A percentile compares a stretch with the other conserved stretches of the same genome.
phyloP scores from a whole-genome alignment of 2,797 vertebrate species.

The Microctenopoma steveboyesi region DNA sequence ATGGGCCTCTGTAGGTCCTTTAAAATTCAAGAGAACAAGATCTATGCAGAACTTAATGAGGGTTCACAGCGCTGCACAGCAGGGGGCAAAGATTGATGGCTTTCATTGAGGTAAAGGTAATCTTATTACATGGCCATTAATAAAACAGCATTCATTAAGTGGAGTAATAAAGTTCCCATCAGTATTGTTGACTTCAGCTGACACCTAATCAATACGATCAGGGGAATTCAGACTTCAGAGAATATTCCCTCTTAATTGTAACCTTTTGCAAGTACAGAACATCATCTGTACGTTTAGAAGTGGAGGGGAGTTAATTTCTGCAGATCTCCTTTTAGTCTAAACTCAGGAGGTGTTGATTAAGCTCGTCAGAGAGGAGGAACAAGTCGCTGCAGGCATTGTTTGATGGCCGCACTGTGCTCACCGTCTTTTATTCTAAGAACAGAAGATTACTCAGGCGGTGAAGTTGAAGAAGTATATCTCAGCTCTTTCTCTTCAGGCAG shows the following conservation, averaged over 20 bases:
- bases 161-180: slow-evolving; percentile 78
- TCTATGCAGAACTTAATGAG: slow-evolving; percentile 66
- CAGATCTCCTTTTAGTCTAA: background rate
- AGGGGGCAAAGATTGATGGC: slow-evolving; percentile 74
- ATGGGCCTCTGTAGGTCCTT: slow-evolving; percentile 2
- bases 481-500: slow-evolving; percentile 26
- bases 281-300: slow-evolving; percentile 6
- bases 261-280: slow-evolving; percentile 37
- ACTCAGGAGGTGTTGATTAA: slow-evolving; percentile 30
- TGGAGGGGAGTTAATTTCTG: slow-evolving; percentile 4
- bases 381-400: slow-evolving; percentile 23
- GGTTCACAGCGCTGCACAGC: slow-evolving; percentile 58
- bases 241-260: slow-evolving; percentile 44
- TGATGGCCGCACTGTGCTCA: background rate
- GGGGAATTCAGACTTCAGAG: slow-evolving; percentile 53
- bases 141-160: slow-evolving; percentile 85
- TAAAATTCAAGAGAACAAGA: slow-evolving; percentile 38
- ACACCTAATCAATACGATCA: slow-evolving; percentile 67
- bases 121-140: slow-evolving; percentile 82
- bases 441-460: slow-evolving; percentile 19
- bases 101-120: slow-evolving; percentile 80
- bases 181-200: slow-evolving; percentile 71
- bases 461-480: slow-evolving; percentile 37
- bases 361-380: slow-evolving; percentile 9
- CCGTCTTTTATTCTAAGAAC: slow-evolving; percentile 35